These are phyloP conservation scores for Mormyrus proboscirostris DNA, from an alignment of 2,797 vertebrate genomes.

Conservation along the genomic window DNA sequence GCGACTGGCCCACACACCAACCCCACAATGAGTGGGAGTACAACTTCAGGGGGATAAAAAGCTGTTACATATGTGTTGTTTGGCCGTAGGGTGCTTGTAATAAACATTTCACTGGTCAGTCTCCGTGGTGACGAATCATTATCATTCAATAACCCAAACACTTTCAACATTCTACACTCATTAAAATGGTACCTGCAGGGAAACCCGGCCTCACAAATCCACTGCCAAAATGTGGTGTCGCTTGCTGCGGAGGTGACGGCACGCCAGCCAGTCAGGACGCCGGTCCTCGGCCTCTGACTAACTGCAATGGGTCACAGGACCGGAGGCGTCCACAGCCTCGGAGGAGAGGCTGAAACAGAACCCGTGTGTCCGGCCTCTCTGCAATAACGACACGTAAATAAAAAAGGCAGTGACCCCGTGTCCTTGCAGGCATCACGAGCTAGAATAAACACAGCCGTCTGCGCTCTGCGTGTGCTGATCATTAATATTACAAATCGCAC, in stretches of 20 bases:
- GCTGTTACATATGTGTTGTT: background rate
- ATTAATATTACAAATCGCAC: slow-evolving; percentile 16
- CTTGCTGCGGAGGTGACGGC: background rate
- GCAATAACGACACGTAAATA: background rate
- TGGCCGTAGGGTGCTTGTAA: background rate
- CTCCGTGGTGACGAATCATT: background rate
- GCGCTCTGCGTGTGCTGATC: slow-evolving; percentile 17
- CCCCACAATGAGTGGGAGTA: background rate
- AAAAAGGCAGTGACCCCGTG: background rate
- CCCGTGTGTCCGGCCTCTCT: background rate
- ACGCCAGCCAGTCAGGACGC: background rate
- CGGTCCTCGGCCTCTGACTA: background rate
- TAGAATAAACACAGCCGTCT: background rate
- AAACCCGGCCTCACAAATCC: background rate
- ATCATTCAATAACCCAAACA: background rate
- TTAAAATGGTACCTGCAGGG: background rate
- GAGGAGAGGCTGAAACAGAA: background rate
- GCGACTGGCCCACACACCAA: background rate
- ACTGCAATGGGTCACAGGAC: background rate
- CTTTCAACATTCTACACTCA: background rate
- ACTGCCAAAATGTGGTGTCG: background rate
- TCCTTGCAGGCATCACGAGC: background rate
- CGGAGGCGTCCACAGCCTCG: background rate
- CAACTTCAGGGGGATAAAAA: background rate
- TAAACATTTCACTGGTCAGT: background rate